Percentiles rank a stretch among this genome's conserved stretches.
phyloP scores from a whole-genome alignment of 2,888 invertebrate genomes.

The Sarcophaga variegata region DNA sequence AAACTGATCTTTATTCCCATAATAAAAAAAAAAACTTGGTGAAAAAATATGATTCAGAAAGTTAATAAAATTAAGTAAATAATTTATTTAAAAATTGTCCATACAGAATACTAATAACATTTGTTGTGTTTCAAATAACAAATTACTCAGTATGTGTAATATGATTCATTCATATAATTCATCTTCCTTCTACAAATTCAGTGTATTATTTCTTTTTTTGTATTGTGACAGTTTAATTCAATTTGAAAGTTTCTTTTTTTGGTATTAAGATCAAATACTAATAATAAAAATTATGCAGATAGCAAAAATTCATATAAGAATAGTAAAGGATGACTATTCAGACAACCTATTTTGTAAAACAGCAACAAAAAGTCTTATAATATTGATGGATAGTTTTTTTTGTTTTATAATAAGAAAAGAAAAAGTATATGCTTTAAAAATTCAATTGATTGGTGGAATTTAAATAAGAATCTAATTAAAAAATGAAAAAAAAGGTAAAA shows the following conservation, averaged over 20 bases:
- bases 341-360: not conserved
- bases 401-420: not conserved
- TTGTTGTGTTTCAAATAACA: not conserved
- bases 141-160: not conserved
- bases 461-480: conserved; percentile 12
- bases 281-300: not conserved
- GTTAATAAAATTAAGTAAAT: not conserved
- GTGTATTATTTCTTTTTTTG: not conserved
- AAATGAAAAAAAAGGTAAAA: not conserved
- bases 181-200: not conserved
- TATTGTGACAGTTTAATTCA: not conserved
- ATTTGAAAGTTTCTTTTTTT: not conserved
- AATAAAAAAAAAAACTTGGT: not conserved
- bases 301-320: not conserved
- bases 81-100: not conserved
- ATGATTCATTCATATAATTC: not conserved
- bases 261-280: no score
- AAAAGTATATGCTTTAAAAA: not conserved
- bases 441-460: not conserved
- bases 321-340: not conserved
- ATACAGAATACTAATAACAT: not conserved
- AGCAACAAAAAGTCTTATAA: not conserved
- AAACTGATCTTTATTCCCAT: not conserved
- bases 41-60: not conserved
- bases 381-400: not conserved